Conservation (phyloP, 1,140 invertebrate species). For the Aphidius gifuensis region DNA sequence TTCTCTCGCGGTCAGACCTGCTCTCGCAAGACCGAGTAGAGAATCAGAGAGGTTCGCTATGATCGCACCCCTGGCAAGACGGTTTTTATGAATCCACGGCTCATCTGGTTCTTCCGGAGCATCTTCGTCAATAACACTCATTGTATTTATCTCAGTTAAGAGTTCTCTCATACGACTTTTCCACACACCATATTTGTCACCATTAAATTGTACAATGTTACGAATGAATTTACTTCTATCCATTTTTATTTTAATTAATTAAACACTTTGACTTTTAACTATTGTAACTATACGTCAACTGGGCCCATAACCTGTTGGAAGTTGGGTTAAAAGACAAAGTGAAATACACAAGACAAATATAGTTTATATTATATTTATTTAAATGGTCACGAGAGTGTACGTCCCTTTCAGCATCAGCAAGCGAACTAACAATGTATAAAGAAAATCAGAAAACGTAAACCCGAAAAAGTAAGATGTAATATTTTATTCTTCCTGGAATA, state of each 20-base stretch:
- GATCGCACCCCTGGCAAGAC: slow-evolving; percentile 40
- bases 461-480: too few species aligned
- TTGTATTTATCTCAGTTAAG: slow-evolving; percentile 28
- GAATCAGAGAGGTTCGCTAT: slow-evolving; percentile 45
- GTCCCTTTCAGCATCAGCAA: too few species aligned
- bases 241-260: slow-evolving; percentile 22
- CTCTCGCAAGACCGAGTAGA: slow-evolving; percentile 39
- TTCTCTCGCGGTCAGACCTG: slow-evolving; percentile 34
- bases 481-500: too few species aligned
- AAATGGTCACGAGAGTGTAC: too few species aligned
- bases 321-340: neutral
- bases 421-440: too few species aligned
- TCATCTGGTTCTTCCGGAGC: slow-evolving; percentile 20
- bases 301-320: slow-evolving; percentile 25
- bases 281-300: slow-evolving; percentile 7
- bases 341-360: neutral
- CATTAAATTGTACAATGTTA: slow-evolving; percentile 36
- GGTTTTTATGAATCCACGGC: slow-evolving; percentile 38
- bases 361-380: too few species aligned
- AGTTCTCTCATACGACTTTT: slow-evolving; percentile 35
- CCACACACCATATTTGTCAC: slow-evolving; percentile 39
- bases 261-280: neutral
- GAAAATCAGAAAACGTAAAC: too few species aligned
- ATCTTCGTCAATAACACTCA: slow-evolving; percentile 21
- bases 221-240: slow-evolving; percentile 29